Conservation (phyloP, 2,113 vertebrate genomes). For the Toxotes jaculatrix region DNA sequence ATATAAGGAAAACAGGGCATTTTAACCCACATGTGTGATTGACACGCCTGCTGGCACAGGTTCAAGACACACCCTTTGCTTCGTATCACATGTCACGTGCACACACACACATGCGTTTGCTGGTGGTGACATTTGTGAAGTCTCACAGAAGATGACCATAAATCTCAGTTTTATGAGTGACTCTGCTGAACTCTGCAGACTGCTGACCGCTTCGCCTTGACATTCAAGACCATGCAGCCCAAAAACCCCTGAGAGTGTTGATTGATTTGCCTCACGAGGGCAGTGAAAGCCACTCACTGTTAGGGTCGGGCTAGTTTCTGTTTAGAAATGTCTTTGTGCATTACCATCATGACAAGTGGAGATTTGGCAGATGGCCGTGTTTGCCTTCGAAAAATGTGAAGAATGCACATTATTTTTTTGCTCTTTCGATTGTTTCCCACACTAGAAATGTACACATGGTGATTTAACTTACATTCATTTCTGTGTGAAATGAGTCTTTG, state of each 20-base stretch:
- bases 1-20: conserved; percentile 13
- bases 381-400: background rate
- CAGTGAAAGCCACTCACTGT: conserved; percentile 48
- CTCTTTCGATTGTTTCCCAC: background rate
- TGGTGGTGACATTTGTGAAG: conserved; percentile 60
- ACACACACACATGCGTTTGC: background rate
- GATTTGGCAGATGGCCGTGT: conserved; percentile 18
- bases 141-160: conserved; percentile 37
- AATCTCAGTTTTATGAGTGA: conserved; percentile 61
- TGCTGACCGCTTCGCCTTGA: conserved; percentile 46
- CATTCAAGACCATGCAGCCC: conserved; percentile 20
- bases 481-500: background rate
- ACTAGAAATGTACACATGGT: background rate
- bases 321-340: conserved; percentile 51
- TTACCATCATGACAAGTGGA: conserved; percentile 44
- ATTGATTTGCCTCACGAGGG: conserved; percentile 59
- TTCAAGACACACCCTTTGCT: conserved; percentile 15
- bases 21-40: conserved; percentile 21
- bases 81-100: conserved; percentile 35
- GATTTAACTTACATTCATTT: background rate
- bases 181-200: conserved; percentile 40
- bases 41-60: conserved; percentile 24
- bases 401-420: background rate
- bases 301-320: conserved; percentile 34
- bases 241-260: conserved; percentile 28